Evolutionary conservation across 92 coral and sea anemone genomes (phyloP), one percentile per base, ranked within the genome.

Genomic region (Pocillopora grandis): DNA sequence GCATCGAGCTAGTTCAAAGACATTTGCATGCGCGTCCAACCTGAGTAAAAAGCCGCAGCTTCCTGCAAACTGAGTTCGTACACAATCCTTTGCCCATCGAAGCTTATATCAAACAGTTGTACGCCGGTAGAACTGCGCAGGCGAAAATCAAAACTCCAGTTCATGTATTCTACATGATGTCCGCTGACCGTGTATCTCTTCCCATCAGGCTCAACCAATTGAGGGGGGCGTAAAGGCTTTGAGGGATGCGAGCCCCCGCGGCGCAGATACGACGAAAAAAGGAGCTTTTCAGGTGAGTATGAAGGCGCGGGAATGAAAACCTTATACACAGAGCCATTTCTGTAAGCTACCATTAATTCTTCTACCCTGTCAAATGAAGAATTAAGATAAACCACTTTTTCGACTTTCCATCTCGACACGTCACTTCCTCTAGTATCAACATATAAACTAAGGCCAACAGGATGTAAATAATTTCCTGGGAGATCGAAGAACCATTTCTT

Each of bases 91-190:
- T 71, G 66, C 19, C 85, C 89, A 9, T 89, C 78, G 62, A 93
- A 93, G 16, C 78, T 71, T 68, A 93, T 76, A 67, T 93, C 89
- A 80, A 93, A 93, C 68, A 93, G 75, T 76, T 93, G 97, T 17
- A 90, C 55, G 4, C 97, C 97, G 17, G 94, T 82, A 23, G 94
- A 68, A 3, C 91, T 58, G 5, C 97, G 90, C n/a, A 83, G 82
- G 23, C 97, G 89, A 89, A 93, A 93, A 56, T 91, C 91, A 71
- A 93, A 91, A 77, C 94, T 93, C 94, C 97, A 93, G 5, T 89
- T 92, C 97, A 93, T 86, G 91, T 91, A 93, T 65, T 91, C 94
- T 23, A 93, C 89, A 58, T 93, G 97, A 63, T 85, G 94, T 20
- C 89, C 90, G 71, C 90, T 80, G 61, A 91, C 94, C 13, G 87